These are phyloP conservation scores for Dynastes tityus DNA, from an alignment of 2,888 invertebrate species.

Conservation along the genomic window DNA sequence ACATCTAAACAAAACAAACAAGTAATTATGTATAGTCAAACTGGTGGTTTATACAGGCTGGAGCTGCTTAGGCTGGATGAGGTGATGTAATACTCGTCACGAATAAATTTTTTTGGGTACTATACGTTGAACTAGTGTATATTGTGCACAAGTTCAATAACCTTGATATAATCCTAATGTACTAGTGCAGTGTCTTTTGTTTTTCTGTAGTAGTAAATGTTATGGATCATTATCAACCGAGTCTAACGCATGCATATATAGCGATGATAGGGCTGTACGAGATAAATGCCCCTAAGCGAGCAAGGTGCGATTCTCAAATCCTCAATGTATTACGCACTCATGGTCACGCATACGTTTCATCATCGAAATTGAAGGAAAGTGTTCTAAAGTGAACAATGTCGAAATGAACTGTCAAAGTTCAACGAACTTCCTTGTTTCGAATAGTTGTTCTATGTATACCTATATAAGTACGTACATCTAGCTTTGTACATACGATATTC, in stretches of 20 bases:
- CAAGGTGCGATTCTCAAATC: conserved; percentile 20
- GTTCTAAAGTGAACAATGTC: conserved; percentile 15
- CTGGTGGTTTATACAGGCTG: background rate
- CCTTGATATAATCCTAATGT: conserved; percentile 15
- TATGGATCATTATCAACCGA: background rate
- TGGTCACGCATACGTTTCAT: conserved; percentile 9
- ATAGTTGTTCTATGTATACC: conserved; percentile 14
- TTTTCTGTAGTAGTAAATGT: background rate
- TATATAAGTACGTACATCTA: background rate
- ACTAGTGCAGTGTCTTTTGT: background rate
- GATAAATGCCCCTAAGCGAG: background rate
- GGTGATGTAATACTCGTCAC: conserved; percentile 12
- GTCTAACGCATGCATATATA: background rate
- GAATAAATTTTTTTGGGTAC: too few relatives aligned
- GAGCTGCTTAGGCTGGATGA: background rate
- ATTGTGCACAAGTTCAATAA: conserved; percentile 20
- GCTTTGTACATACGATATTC: background rate
- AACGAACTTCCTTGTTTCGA: conserved; percentile 26
- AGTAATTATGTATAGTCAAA: conserved; percentile 6
- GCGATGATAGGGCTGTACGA: background rate
- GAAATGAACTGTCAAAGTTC: conserved; percentile 30
- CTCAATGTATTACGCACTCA: conserved; percentile 7
- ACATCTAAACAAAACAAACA: conserved; percentile 18
- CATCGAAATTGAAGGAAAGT: conserved; percentile 33
- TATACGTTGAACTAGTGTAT: conserved; percentile 1